A percentile compares a stretch with the other conserved stretches of the same genome.
Evolutionary conservation across 2,888 invertebrate genomes (phyloP).

Genomic region (Phalera bucephala): DNA sequence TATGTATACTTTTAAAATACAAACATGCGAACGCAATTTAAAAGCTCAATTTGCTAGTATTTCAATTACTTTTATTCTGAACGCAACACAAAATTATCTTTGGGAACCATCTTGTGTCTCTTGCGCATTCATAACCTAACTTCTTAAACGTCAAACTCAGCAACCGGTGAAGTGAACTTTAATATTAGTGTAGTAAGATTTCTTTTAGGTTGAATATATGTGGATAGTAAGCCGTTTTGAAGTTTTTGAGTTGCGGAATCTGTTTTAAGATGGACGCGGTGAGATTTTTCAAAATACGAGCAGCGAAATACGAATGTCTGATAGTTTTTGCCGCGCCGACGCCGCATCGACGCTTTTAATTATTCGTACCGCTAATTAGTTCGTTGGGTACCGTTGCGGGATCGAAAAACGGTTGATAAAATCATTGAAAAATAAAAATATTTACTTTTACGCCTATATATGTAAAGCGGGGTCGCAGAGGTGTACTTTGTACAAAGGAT

Average conservation of each 20-base stretch:
- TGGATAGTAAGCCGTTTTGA: conserved; percentile 23
- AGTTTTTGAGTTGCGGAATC: conserved; percentile 40
- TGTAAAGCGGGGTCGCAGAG: too few relatives aligned
- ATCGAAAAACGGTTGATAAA: conserved; percentile 4
- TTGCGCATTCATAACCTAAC: conserved; percentile 39
- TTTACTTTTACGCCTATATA: too few relatives aligned
- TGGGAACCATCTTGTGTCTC: conserved; percentile 71
- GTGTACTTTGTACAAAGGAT: too few relatives aligned
- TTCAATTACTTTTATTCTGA: conserved; percentile 66
- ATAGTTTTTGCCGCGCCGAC: conserved; percentile 64
- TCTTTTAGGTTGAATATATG: neutral
- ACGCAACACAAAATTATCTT: conserved; percentile 64
- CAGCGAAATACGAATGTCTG: conserved; percentile 68
- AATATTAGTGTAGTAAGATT: conserved; percentile 1
- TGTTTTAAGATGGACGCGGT: conserved; percentile 59
- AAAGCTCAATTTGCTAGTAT: conserved; percentile 69
- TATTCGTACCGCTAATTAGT: conserved; percentile 71
- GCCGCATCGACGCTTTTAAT: conserved; percentile 65
- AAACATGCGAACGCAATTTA: conserved; percentile 34
- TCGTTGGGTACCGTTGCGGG: conserved; percentile 35
- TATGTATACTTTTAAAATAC: too few relatives aligned
- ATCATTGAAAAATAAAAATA: too few relatives aligned
- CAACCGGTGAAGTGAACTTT: conserved; percentile 4
- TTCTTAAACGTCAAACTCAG: neutral
- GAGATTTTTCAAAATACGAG: conserved; percentile 79